Evolutionary conservation across 2,113 vertebrate species (phyloP), one percentile per base, ranked within the genome.

Genomic region (Cisticola juncidis): DNA sequence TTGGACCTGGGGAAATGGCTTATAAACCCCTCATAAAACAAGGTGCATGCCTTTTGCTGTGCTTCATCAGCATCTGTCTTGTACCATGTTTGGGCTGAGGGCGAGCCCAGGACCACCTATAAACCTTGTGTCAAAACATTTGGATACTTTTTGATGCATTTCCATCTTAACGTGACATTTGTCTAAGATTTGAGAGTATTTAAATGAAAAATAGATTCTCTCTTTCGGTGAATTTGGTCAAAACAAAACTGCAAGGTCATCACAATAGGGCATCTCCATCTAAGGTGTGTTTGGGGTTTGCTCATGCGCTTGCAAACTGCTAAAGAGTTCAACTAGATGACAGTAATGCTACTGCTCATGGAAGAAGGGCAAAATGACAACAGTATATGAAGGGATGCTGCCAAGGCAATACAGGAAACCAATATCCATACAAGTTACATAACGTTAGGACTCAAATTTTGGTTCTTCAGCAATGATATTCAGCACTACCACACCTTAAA

Each of bases 361-460:
- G 53, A 47, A 86, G 82, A 62, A 82, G n/a, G n/a, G n/a, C 33
- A 90, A 92, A 95, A 91, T 88, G 54, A 86, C 89, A 89, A 29
- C 40, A 57, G 18, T 72, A 16, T 86, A 58, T 95, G 93, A 91
- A 84, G 25, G 24, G 58, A 86, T 88, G 81, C 87, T 94, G 58
- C 12, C 77, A 73, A 13, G 84, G 68, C 48, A 72, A 54, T 70
- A 94, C 74, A 94, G 71, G 74, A 92, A 62, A 95, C 54, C 60
- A 94, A 72, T 76, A 79, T 53, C 81, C 90, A 79, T 83, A 91
- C 70, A 87, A 94, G 73, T 93, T 88, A 86, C 31, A 90, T 88
- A 56, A 97, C 93, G 58, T 83, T 81, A 96, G 58, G 51, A 80
- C 82, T 91, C 68, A 80, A 72, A 36, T 93, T 94, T 96, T 90